These are phyloP conservation scores for Heterodera carotae DNA, from an alignment of 1,140 invertebrate genomes.

Conservation along the genomic window DNA sequence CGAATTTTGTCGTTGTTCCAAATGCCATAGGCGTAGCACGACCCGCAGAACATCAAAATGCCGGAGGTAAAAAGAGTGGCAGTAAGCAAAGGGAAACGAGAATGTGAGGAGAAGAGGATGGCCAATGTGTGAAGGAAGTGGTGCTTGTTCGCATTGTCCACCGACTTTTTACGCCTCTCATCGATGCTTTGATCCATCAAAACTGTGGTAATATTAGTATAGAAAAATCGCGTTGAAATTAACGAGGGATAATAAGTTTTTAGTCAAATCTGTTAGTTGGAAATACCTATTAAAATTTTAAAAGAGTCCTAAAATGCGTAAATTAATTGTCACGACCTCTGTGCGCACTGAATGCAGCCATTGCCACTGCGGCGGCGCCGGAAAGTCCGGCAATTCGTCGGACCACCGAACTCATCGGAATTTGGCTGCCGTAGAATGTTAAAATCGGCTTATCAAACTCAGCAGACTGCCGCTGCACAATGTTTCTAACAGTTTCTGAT, in stretches of 20 bases:
- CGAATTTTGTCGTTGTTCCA: constrained; percentile 46
- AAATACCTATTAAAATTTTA: no score
- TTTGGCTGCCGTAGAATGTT: neutral
- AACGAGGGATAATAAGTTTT: constrained; percentile 22
- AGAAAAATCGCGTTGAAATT: no score
- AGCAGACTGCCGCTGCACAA: neutral
- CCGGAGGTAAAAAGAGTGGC: constrained; percentile 44
- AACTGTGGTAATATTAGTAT: no score
- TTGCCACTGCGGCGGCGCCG: constrained; percentile 35
- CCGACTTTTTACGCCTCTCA: constrained; percentile 32
- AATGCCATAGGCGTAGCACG: constrained; percentile 44
- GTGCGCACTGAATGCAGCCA: constrained; percentile 43
- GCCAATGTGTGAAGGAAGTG: constrained; percentile 47
- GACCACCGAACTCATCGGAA: neutral
- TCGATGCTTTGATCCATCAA: constrained; percentile 29
- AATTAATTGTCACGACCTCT: constrained; percentile 36
- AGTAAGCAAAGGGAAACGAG: constrained; percentile 36
- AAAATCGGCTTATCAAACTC: neutral
- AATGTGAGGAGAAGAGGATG: constrained; percentile 32
- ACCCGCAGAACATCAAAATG: constrained; percentile 41
- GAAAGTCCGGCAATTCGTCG: constrained; percentile 37
- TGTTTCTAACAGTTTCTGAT: neutral
- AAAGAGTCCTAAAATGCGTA: neutral
- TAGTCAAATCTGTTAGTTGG: no score
- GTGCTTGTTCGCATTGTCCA: constrained; percentile 47